Evolutionary conservation across 2,888 invertebrate species (phyloP).

Genomic region (Ptilodon capucinus): DNA sequence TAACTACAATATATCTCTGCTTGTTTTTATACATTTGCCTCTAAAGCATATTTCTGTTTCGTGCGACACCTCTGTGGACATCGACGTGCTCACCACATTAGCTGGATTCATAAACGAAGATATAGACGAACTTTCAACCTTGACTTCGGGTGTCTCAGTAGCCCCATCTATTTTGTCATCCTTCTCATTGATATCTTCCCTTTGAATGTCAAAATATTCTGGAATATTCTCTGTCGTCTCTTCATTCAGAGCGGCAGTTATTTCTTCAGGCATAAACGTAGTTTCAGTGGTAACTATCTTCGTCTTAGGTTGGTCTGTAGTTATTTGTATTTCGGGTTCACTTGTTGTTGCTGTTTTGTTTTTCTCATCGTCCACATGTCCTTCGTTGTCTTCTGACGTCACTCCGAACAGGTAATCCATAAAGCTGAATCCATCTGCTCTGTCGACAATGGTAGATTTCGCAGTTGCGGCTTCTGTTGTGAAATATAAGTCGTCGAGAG

Average conservation of each 20-base stretch:
- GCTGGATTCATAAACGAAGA: conserved; percentile 78
- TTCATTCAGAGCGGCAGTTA: conserved; percentile 35
- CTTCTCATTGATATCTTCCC: conserved; percentile 23
- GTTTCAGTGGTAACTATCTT: conserved; percentile 62
- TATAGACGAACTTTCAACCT: conserved; percentile 56
- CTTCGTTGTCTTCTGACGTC: conserved; percentile 49
- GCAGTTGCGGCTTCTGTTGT: conserved; percentile 51
- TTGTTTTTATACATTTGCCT: conserved; percentile 90
- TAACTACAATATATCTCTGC: conserved; percentile 62
- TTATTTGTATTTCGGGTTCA: conserved; percentile 37
- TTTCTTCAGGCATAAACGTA: conserved; percentile 70
- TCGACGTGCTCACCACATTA: conserved; percentile 87
- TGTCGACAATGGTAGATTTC: conserved; percentile 45
- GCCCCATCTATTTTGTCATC: conserved; percentile 18
- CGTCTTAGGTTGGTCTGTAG: conserved; percentile 46
- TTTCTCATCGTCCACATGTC: conserved; percentile 31
- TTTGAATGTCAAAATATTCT: conserved; percentile 21
- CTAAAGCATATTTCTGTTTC: conserved; percentile 95
- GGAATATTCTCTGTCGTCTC: conserved; percentile 24
- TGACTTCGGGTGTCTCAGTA: conserved; percentile 34
- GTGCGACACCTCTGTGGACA: conserved; percentile 91
- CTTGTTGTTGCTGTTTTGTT: conserved; percentile 31
- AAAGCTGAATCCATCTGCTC: conserved; percentile 62
- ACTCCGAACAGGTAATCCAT: conserved; percentile 74
- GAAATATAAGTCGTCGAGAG: conserved; percentile 55